Conservation (phyloP, 2,797 vertebrate genomes). For the Acrossocheilus wenchowensis region DNA sequence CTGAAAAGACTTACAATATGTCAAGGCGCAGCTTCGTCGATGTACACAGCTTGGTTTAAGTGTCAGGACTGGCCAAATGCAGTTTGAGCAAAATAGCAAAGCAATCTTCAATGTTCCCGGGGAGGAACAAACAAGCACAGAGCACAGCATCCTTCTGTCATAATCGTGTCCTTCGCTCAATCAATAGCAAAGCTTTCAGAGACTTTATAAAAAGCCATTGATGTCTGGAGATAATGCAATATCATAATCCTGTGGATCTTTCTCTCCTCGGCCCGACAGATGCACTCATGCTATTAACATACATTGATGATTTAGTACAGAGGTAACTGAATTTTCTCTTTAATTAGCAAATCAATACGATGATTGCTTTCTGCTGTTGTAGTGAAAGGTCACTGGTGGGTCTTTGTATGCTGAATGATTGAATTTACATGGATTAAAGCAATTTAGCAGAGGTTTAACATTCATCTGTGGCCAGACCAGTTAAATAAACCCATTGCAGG, state of each 20-base stretch:
- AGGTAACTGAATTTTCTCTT: conserved; percentile 9
- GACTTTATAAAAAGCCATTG: conserved; percentile 53
- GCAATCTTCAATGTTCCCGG: conserved; percentile 39
- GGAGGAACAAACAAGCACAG: conserved; percentile 42
- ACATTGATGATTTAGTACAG: neutral
- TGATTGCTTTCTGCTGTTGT: conserved; percentile 40
- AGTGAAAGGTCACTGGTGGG: conserved; percentile 46
- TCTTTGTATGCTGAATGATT: conserved; percentile 44
- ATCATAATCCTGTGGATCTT: conserved; percentile 32
- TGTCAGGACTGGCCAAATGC: conserved; percentile 35
- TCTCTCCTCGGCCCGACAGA: conserved; percentile 12
- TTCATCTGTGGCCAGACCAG: conserved; percentile 34
- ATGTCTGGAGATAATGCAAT: conserved; percentile 50
- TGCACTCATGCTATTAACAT: conserved; percentile 25
- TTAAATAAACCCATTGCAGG: conserved; percentile 51
- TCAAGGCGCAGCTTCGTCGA: conserved; percentile 53
- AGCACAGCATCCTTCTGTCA: conserved; percentile 38
- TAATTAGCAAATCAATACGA: conserved; percentile 31
- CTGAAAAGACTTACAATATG: conserved; percentile 61
- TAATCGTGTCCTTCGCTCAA: conserved; percentile 45
- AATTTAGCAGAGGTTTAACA: conserved; percentile 24
- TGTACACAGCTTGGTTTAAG: conserved; percentile 43
- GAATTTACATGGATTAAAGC: conserved; percentile 51
- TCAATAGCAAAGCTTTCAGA: conserved; percentile 61
- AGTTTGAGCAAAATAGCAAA: conserved; percentile 36